Conservation (phyloP, 2,888 invertebrate genomes). For the Lepidochitona cinerea region DNA sequence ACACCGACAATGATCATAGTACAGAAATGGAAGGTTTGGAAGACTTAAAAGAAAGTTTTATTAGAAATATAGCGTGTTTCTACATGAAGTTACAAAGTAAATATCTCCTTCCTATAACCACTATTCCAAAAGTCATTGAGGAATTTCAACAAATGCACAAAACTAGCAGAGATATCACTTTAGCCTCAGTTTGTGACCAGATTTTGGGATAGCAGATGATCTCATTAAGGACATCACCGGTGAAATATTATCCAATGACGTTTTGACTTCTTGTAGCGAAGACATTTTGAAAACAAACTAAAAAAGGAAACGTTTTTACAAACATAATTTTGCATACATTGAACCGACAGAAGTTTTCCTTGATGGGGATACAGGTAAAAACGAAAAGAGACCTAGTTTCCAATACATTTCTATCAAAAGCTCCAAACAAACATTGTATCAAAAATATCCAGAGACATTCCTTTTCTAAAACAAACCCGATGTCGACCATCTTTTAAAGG, state of each 20-base stretch:
- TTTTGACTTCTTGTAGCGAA: not conserved
- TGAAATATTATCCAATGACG: not conserved
- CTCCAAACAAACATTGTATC: not conserved
- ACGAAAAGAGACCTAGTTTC: not conserved
- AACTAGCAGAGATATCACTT: not conserved
- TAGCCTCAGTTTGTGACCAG: not conserved
- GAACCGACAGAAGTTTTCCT: not conserved
- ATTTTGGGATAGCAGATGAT: not conserved
- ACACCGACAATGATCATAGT: not conserved
- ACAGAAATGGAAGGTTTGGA: not conserved
- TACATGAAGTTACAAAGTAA: conserved; percentile 1
- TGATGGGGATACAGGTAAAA: not conserved
- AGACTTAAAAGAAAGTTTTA: not conserved
- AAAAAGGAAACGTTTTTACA: not conserved
- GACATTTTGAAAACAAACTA: not conserved
- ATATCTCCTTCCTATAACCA: too few species aligned
- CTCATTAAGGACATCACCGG: not conserved
- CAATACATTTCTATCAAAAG: not conserved
- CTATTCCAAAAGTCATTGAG: too few species aligned
- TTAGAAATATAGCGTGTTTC: not conserved
- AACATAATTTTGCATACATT: not conserved
- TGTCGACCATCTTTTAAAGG: too few species aligned
- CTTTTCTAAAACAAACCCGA: not conserved
- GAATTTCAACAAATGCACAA: not conserved
- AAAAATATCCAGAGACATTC: not conserved